Conservation (phyloP, 2,113 vertebrate species). For the Pelvicachromis taeniatus region DNA sequence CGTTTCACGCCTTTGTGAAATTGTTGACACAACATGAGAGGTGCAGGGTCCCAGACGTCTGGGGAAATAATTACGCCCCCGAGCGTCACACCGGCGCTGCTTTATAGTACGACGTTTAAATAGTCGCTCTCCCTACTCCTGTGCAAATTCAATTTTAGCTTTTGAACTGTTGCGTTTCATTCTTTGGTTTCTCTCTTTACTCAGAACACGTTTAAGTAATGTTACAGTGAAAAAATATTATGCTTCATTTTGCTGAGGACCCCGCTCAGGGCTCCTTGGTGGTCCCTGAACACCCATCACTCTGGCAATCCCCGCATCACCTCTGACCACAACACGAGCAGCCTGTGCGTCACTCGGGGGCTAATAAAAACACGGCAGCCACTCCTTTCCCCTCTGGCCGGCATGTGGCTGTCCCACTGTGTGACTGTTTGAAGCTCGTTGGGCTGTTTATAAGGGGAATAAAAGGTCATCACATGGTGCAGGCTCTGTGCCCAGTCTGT, state of each 20-base stretch:
- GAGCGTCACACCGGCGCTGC: neutral
- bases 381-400: conserved; percentile 13
- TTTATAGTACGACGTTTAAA: neutral
- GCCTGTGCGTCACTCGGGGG: conserved; percentile 40
- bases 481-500: neutral
- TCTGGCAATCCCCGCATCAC: conserved; percentile 9
- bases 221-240: conserved; percentile 12
- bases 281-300: conserved; percentile 14
- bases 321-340: conserved; percentile 32
- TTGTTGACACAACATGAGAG: neutral
- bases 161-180: neutral
- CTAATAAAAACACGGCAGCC: conserved; percentile 48
- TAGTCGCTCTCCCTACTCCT: neutral
- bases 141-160: neutral
- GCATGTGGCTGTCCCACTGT: neutral
- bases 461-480: neutral
- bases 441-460: neutral
- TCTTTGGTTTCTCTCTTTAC: neutral
- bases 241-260: conserved; percentile 9
- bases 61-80: neutral
- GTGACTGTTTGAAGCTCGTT: neutral
- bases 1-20: neutral
- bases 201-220: neutral
- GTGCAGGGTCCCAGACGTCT: neutral
- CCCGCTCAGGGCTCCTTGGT: conserved; percentile 24